phyloP scores from a whole-genome alignment of 2,113 vertebrate genomes.

The Promerops cafer region DNA sequence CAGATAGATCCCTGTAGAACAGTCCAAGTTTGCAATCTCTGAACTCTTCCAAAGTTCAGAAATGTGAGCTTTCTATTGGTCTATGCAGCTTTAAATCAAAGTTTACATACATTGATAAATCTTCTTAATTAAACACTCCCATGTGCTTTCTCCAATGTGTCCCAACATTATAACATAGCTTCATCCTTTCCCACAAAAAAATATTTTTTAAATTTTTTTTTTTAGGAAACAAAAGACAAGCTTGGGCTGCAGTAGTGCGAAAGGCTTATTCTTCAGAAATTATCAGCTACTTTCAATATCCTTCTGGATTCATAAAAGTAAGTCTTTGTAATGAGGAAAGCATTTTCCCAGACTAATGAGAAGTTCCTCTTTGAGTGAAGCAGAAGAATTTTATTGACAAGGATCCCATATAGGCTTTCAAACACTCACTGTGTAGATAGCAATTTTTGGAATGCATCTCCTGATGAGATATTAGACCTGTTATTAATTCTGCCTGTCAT shows the following conservation, averaged over 20 bases:
- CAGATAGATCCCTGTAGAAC: background rate
- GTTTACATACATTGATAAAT: background rate
- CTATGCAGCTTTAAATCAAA: background rate
- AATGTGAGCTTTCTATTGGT: background rate
- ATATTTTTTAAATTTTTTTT: background rate
- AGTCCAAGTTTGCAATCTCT: background rate
- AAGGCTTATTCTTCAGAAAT: background rate
- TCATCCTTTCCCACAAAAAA: background rate
- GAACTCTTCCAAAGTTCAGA: background rate
- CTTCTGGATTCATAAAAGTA: background rate
- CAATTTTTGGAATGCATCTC: slow-evolving; percentile 55
- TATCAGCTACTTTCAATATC: background rate
- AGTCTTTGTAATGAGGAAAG: background rate
- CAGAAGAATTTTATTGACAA: slow-evolving; percentile 1
- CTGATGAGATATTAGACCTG: slow-evolving; percentile 4
- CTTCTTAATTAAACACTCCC: background rate
- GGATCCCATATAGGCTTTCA: background rate
- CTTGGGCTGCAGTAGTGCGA: background rate
- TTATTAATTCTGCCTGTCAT: slow-evolving; percentile 42
- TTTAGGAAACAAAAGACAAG: background rate
- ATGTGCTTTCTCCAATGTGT: background rate
- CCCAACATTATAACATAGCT: background rate
- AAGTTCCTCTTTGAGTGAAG: background rate
- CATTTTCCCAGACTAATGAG: background rate
- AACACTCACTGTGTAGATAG: background rate